Evolutionary conservation across 2,113 vertebrate species (phyloP), one percentile per base, ranked within the genome.

Genomic region (Phocoena phocoena): DNA sequence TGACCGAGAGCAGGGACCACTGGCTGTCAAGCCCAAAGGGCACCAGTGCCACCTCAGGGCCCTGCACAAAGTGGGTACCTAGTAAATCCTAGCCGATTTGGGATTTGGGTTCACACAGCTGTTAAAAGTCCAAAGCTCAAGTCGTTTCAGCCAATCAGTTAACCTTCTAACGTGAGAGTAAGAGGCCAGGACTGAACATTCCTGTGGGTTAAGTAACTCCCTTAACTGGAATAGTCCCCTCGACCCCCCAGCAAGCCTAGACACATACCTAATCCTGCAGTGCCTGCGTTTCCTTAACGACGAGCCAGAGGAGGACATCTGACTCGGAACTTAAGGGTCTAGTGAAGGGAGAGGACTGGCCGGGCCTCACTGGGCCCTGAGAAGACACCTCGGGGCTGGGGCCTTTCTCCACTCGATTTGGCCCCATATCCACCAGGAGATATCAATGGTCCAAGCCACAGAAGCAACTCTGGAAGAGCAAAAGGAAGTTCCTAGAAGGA

Each of bases 331-430:
- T 17, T 41, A 7, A 15, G 12, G 8, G 20, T 38, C 77, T 18
- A 8, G 62, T 9, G 15, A 7, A 55, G 41, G 70, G n/a, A 80
- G 63, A 73, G 41, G 70, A 26, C 17, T 1, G 12, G 8, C 31
- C 5, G 0, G 20, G 28, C 70, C 25, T 33, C 81, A 1, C 20
- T 4, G 53, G 50, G 26, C 71, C 33, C 38, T 20, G 6, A 63
- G 44, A 47, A 25, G 67, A n/a, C 1, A 0, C 25, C 41, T 28
- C 0, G 5, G 36, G 62, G 7, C 11, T 23, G 14, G 50, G 47
- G 31, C 14, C 33, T 26, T 70, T 50, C 44, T 47, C 74, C 13
- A 9, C 6, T 3, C 0, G 0, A 60, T 8, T 6, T 36, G 71
- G 21, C 38, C 10, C 87, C 20, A 7, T 20, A 6, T 2, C 33